Conservation (phyloP, 1,140 invertebrate genomes). For the Drosophila mauritiana region DNA sequence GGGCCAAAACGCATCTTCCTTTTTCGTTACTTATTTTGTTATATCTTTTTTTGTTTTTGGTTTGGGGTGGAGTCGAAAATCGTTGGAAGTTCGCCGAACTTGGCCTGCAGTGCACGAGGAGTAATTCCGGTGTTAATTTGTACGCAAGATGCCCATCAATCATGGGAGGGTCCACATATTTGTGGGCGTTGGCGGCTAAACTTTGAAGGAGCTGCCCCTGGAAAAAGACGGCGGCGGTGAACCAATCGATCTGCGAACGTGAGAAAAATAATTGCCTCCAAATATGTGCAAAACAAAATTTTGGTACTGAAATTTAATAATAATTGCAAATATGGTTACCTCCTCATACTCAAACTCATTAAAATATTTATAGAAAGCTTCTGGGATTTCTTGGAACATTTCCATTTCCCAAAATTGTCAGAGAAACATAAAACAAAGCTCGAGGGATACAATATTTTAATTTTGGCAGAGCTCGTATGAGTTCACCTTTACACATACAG, state of each 20-base stretch:
- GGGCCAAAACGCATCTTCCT: constrained; percentile 52
- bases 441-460: not conserved
- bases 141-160: constrained; percentile 76
- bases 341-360: no score
- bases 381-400: no score
- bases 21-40: not conserved
- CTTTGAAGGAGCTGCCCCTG: constrained; percentile 58
- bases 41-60: not conserved
- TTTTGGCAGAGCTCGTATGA: not conserved
- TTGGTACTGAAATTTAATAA: not conserved
- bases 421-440: no score
- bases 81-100: constrained; percentile 44
- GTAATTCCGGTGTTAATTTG: constrained; percentile 83
- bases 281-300: constrained; percentile 5
- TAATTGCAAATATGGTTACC: no score
- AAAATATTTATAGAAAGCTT: no score
- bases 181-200: constrained; percentile 74
- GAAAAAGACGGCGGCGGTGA: constrained; percentile 13
- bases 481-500: not conserved
- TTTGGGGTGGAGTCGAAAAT: constrained; percentile 50
- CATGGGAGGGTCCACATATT: constrained; percentile 53
- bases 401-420: no score
- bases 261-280: constrained; percentile 55
- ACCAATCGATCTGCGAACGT: constrained; percentile 46
- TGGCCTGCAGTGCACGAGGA: constrained; percentile 39